A percentile compares a stretch with the other conserved stretches of the same genome.
Conservation (phyloP, 2,797 vertebrate genomes). For the Tragelaphus eurycerus region DNA sequence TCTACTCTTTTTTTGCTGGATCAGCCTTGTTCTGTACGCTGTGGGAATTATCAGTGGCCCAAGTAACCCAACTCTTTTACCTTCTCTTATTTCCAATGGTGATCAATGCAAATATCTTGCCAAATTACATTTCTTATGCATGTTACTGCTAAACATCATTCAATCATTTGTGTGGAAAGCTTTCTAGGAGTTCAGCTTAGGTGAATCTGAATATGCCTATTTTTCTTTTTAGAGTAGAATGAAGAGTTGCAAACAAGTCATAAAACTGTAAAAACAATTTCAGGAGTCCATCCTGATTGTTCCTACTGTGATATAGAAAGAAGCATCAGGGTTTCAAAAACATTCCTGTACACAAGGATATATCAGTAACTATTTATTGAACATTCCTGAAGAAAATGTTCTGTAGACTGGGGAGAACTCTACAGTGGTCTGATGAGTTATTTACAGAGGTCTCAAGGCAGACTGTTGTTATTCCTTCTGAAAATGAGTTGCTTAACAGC, state of each 20-base stretch:
- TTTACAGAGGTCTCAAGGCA: conserved; percentile 42
- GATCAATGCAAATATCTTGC: not conserved
- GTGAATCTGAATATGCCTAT: conserved; percentile 58
- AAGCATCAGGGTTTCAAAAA: conserved; percentile 40
- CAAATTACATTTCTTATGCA: not conserved
- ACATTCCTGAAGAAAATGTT: conserved; percentile 28
- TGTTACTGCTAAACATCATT: not conserved
- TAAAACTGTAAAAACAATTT: conserved; percentile 73
- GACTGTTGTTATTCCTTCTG: not conserved
- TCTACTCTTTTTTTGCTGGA: not conserved
- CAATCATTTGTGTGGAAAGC: not conserved
- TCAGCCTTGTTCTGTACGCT: not conserved
- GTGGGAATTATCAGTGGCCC: not conserved
- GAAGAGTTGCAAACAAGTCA: conserved; percentile 63
- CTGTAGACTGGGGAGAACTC: not conserved
- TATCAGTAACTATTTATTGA: conserved; percentile 57
- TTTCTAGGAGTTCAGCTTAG: conserved; percentile 57
- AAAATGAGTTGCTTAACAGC: not conserved
- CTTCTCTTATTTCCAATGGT: not conserved
- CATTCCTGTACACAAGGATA: conserved; percentile 34
- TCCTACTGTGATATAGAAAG: conserved; percentile 56
- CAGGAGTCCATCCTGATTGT: conserved; percentile 53
- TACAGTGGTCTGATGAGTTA: conserved; percentile 22
- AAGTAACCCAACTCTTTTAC: not conserved
- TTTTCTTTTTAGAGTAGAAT: conserved; percentile 59